Conservation (phyloP, 2,888 invertebrate species). For the Agelastica alni region DNA sequence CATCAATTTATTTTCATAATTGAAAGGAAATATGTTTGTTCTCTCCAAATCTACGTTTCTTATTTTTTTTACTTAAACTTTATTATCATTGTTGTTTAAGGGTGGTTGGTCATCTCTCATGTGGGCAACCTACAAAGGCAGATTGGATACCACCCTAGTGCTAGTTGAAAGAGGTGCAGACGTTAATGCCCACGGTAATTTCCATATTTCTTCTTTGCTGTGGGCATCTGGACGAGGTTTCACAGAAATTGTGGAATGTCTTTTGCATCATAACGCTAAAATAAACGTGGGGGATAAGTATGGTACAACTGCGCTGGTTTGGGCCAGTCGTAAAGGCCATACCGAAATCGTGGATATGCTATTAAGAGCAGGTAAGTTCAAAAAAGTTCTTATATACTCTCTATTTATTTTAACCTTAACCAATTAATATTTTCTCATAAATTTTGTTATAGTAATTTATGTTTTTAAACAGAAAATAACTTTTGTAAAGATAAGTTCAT, state of each 20-base stretch:
- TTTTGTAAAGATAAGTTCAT: too few species aligned
- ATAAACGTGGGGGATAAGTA: constrained; percentile 96
- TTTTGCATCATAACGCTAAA: constrained; percentile 87
- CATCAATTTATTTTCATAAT: too few species aligned
- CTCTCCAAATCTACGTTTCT: too few species aligned
- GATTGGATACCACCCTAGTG: constrained; percentile 72
- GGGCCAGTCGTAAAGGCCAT: constrained; percentile 94
- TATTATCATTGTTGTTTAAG: too few species aligned
- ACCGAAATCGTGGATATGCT: constrained; percentile 80
- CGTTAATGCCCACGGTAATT: constrained; percentile 94
- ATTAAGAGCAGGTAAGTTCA: constrained; percentile 78
- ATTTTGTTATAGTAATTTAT: too few species aligned
- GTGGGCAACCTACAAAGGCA: constrained; percentile 95
- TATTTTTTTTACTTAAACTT: too few species aligned
- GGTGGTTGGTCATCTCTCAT: constrained; percentile 97
- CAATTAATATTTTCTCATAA: too few species aligned
- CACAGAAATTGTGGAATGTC: constrained; percentile 78
- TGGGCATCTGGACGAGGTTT: constrained; percentile 96
- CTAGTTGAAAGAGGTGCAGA: constrained; percentile 88
- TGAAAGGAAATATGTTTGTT: too few species aligned
- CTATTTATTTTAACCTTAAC: too few species aligned
- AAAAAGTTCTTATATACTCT: not conserved
- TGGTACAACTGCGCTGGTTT: constrained; percentile 93
- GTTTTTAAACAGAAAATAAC: too few species aligned
- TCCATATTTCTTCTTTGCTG: constrained; percentile 87